Conservation (phyloP, 2,113 vertebrate species). For the Mixornis gularis region DNA sequence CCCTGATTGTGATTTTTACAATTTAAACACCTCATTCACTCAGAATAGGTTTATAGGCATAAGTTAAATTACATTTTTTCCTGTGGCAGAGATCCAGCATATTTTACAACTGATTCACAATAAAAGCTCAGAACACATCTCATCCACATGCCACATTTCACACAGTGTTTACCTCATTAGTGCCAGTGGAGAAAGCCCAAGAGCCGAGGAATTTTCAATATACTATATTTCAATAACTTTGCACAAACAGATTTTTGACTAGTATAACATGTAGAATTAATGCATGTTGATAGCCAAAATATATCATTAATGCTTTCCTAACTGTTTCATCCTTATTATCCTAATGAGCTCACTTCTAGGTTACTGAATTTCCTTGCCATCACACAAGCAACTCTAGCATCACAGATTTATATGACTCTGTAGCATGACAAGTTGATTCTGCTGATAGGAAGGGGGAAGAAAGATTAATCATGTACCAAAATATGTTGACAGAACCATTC, state of each 20-base stretch:
- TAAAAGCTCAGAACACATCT: conserved; percentile 26
- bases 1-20: conserved; percentile 45
- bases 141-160: conserved; percentile 37
- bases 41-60: conserved; percentile 26
- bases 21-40: conserved; percentile 45
- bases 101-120: conserved; percentile 55
- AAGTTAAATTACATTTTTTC: conserved; percentile 40
- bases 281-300: background rate
- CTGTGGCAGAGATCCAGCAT: conserved; percentile 38
- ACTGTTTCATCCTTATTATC: background rate
- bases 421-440: background rate
- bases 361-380: background rate
- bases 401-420: background rate
- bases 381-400: background rate
- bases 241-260: conserved; percentile 2
- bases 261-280: background rate
- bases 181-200: background rate
- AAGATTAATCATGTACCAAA: conserved; percentile 24
- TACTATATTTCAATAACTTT: conserved; percentile 21
- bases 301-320: background rate
- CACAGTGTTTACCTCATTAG: conserved; percentile 53
- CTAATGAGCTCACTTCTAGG: background rate
- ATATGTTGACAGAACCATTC: conserved; percentile 34
- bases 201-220: conserved; percentile 9
- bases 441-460: background rate